Percentiles rank a stretch among this genome's conserved stretches.
These are phyloP conservation scores for Ferrisia virgata DNA, from an alignment of 2,888 invertebrate genomes.

Conservation along the genomic window DNA sequence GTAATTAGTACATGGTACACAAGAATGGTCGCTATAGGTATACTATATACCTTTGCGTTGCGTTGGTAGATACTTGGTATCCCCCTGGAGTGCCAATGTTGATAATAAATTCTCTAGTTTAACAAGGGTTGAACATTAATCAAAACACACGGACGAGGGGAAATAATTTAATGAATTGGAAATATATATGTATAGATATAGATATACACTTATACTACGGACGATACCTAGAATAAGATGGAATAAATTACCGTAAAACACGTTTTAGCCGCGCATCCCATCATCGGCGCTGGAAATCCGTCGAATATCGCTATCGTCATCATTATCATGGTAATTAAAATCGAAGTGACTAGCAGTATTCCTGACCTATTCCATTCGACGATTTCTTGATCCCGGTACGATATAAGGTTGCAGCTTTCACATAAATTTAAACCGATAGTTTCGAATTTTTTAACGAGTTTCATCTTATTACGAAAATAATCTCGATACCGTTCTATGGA, in stretches of 20 bases:
- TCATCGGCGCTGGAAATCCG: slow-evolving; percentile 35
- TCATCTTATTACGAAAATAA: slow-evolving; percentile 26
- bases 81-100: neutral
- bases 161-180: neutral
- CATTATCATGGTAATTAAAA: slow-evolving; percentile 28
- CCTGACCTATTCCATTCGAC: slow-evolving; percentile 33
- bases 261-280: slow-evolving; percentile 22
- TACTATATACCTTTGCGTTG: no score
- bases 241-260: slow-evolving; percentile 20
- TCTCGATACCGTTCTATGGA: neutral
- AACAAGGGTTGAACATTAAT: neutral
- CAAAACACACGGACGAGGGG: neutral
- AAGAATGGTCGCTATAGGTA: neutral
- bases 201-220: no score
- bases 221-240: neutral
- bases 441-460: slow-evolving; percentile 11
- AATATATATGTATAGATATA: no score
- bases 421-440: slow-evolving; percentile 10
- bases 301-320: slow-evolving; percentile 19
- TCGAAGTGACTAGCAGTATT: slow-evolving; percentile 25
- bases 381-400: slow-evolving; percentile 15
- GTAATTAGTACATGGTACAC: neutral
- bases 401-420: slow-evolving; percentile 1
- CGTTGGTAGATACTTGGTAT: neutral
- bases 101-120: neutral